Base-by-base conservation (phyloP, 1,140 invertebrate species). In the Drosophila lacteicornis region DNA sequence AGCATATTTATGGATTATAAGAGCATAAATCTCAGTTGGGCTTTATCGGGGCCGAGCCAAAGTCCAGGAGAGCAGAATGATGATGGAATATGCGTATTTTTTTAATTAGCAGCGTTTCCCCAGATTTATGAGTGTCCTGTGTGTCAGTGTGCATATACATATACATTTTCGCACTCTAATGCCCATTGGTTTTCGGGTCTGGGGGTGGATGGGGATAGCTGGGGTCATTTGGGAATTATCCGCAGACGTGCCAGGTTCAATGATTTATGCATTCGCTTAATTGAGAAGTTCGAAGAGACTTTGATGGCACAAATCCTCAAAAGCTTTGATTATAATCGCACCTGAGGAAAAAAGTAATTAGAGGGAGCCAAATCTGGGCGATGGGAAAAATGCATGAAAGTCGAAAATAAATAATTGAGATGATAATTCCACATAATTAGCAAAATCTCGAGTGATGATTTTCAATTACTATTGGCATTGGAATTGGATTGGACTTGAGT, bases 261-360 rank as follows among this genome's bases (percentile, higher is more conserved):
- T 91, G 88, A 91, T 91, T 91, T 91, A 91, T 91, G 83, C 88
- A 91, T 91, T 91, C 88, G 84, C 87, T 91, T 91, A 91, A 91
- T 91, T 91, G 88, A 91, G 88, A 91, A 91, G 83, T 91, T 91
- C 85, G 81, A 74, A 73, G 46, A 75, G 85, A 88, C 85, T 90
- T 88, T 88, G 85, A 88, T 80, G 81, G 81, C 80, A 57, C 67
- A 90, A 88, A 91, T 80, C 85, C 82, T 81, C 55, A 78, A 85
- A 74, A 85, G 86, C 84, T 77, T 79, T 85, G 86, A 90, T 90
- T 85, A 85, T 88, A 88, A 88, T 90, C 85, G 77, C 84, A 88
- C 80, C 84, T 88, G 85, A 87, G 84, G 61, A 73, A 79, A 79
- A 73, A 79, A 67, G 80, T 90, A 90, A 85, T 90, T 88, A 87